Percentiles rank a stretch among this genome's conserved stretches.
phyloP scores from a whole-genome alignment of 2,888 invertebrate species.

The Ephialtes manifestator region DNA sequence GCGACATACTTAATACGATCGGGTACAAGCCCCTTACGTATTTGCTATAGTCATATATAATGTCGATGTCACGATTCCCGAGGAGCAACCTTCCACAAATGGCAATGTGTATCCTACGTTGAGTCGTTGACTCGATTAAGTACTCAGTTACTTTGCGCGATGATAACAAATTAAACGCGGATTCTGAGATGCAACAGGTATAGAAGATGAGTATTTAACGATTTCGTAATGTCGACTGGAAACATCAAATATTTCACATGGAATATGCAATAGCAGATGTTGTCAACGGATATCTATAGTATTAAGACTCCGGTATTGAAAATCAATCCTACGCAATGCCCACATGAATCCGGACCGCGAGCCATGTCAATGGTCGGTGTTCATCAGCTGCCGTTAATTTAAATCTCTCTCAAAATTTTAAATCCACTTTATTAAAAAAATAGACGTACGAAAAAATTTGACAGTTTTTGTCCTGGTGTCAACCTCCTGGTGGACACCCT shows the following conservation, averaged over 20 bases:
- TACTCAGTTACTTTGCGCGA: constrained; percentile 30
- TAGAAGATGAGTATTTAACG: background rate
- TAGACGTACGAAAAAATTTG: too few species aligned
- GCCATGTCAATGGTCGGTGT: background rate
- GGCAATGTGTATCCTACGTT: constrained; percentile 30
- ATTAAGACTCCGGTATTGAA: background rate
- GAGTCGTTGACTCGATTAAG: constrained; percentile 48
- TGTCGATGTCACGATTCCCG: constrained; percentile 17
- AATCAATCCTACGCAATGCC: background rate
- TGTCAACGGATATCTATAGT: background rate
- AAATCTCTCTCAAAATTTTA: too few species aligned
- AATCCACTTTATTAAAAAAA: too few species aligned
- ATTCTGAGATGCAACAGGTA: background rate
- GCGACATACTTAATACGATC: constrained; percentile 53
- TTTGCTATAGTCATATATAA: background rate
- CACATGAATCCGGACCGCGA: background rate
- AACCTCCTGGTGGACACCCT: too few species aligned
- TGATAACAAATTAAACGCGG: constrained; percentile 14
- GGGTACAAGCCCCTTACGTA: constrained; percentile 14
- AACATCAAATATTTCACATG: background rate
- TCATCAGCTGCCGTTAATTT: background rate
- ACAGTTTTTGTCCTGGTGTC: too few species aligned
- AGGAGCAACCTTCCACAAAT: constrained; percentile 45
- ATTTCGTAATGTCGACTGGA: background rate
- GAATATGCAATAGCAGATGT: background rate